Conservation (phyloP, 2,113 vertebrate species). For the Serilophus lunatus region DNA sequence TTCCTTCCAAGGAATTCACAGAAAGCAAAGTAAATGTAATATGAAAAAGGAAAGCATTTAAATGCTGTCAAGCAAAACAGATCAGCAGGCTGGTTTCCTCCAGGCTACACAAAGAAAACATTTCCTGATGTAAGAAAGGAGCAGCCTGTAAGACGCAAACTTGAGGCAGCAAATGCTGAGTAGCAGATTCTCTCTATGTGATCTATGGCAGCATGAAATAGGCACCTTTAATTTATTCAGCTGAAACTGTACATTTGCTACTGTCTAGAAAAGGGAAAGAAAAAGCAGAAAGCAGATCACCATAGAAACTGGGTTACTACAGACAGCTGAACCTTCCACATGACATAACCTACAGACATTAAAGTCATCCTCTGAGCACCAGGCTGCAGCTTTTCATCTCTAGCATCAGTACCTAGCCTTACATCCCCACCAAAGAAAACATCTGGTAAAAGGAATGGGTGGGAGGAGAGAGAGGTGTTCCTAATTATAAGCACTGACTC, state of each 20-base stretch:
- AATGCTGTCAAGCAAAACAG: background rate
- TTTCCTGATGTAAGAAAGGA: background rate
- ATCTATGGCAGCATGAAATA: background rate
- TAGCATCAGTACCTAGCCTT: background rate
- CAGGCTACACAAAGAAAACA: background rate
- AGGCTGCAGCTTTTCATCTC: background rate
- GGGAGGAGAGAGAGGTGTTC: background rate
- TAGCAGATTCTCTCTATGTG: background rate
- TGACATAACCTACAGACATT: background rate
- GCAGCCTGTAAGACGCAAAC: background rate
- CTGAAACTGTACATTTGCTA: background rate
- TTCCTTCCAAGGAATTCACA: background rate
- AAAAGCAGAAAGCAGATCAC: slow-evolving; percentile 40
- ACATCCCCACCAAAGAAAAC: slow-evolving; percentile 13
- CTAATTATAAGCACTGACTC: slow-evolving; percentile 3
- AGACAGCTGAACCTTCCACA: slow-evolving; percentile 5
- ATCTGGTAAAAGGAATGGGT: background rate
- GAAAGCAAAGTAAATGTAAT: background rate
- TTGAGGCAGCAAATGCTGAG: background rate
- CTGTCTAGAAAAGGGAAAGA: background rate
- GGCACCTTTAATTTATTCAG: slow-evolving; percentile 10
- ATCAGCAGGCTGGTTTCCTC: background rate
- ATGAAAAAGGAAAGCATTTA: background rate
- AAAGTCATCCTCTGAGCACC: background rate
- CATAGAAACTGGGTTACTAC: slow-evolving; percentile 49